Conservation (phyloP, 2,888 invertebrate genomes). For the Epirrita christyi region DNA sequence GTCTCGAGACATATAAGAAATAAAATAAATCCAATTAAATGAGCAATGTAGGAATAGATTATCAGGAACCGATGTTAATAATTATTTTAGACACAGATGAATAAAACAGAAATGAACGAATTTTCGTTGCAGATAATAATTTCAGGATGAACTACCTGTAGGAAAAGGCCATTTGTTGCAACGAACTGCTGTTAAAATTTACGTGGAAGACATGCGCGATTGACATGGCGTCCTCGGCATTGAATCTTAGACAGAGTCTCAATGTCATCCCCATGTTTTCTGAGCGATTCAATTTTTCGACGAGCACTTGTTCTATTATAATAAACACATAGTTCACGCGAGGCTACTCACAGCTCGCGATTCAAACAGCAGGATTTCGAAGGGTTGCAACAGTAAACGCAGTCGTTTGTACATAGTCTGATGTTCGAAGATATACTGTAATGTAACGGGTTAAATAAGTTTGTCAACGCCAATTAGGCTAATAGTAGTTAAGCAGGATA, state of each 20-base stretch:
- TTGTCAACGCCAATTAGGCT: constrained; percentile 35
- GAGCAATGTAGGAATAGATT: constrained; percentile 19
- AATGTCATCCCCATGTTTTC: background rate
- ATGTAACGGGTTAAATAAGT: constrained; percentile 43
- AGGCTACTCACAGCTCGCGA: constrained; percentile 9
- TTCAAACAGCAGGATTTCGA: constrained; percentile 20
- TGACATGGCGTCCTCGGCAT: background rate
- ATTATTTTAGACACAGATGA: constrained; percentile 6
- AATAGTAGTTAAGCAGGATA: constrained; percentile 6
- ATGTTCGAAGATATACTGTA: constrained; percentile 1
- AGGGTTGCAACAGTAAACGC: constrained; percentile 20
- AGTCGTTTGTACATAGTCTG: constrained; percentile 10
- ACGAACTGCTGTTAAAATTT: too few species aligned
- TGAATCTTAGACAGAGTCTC: too few species aligned
- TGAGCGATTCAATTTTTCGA: background rate
- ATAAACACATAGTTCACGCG: background rate
- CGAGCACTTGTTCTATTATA: background rate
- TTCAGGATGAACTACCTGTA: too few species aligned
- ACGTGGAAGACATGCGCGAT: background rate
- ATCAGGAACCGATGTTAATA: constrained; percentile 6
- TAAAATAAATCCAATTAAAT: constrained; percentile 42
- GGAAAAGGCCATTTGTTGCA: too few species aligned
- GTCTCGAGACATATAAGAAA: constrained; percentile 49
- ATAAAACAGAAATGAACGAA: too few species aligned
- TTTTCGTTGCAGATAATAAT: too few species aligned